phyloP scores from a whole-genome alignment of 2,113 vertebrate species.

The Gobius niger region DNA sequence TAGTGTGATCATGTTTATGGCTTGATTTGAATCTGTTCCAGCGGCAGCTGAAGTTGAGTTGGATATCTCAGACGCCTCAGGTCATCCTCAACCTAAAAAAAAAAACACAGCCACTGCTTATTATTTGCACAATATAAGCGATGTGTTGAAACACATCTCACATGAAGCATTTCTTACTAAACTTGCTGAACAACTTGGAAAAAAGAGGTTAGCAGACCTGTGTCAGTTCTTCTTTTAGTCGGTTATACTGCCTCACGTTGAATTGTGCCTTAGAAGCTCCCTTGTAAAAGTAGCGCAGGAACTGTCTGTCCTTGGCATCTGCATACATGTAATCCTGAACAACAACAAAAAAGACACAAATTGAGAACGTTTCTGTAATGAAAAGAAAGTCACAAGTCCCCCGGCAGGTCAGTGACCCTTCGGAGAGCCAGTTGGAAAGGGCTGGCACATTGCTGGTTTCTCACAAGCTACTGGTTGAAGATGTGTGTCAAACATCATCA shows the following conservation, averaged over 20 bases:
- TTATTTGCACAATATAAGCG: too few relatives aligned
- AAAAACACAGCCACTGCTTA: neutral
- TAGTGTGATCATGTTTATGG: constrained; percentile 59
- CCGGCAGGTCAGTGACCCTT: too few relatives aligned
- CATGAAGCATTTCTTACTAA: neutral
- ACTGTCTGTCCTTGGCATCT: constrained; percentile 82
- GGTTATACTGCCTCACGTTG: constrained; percentile 85
- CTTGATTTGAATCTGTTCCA: constrained; percentile 75
- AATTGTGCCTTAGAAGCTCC: constrained; percentile 81
- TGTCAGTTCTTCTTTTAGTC: constrained; percentile 83
- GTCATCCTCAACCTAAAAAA: constrained; percentile 82
- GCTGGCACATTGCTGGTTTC: too few relatives aligned
- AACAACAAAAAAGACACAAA: neutral
- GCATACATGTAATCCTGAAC: constrained; percentile 89
- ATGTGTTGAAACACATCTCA: neutral
- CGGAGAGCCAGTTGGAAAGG: too few relatives aligned
- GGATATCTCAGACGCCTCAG: constrained; percentile 79
- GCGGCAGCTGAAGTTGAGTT: constrained; percentile 76
- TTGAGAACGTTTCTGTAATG: too few relatives aligned
- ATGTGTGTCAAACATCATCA: too few relatives aligned
- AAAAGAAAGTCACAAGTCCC: too few relatives aligned
- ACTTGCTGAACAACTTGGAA: neutral
- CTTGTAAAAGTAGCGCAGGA: constrained; percentile 87
- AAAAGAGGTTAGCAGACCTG: constrained; percentile 73
- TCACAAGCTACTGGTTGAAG: too few relatives aligned